Percentiles rank a stretch among this genome's conserved stretches.
Conservation (phyloP, 2,888 invertebrate species). For the Xestia sexstrigata region DNA sequence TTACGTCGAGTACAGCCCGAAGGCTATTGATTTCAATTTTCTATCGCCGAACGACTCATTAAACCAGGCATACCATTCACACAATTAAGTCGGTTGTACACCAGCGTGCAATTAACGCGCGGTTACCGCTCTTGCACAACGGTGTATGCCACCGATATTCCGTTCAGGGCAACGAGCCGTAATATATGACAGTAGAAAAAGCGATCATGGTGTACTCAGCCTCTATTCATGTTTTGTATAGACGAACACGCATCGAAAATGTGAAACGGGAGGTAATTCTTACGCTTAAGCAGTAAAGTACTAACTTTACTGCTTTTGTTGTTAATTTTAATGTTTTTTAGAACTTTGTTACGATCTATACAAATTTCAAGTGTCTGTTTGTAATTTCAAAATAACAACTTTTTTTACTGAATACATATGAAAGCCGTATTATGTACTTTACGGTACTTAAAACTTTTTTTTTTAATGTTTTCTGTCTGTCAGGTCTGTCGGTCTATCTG, state of each 20-base stretch:
- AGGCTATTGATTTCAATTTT: slow-evolving; percentile 49
- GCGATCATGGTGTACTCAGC: slow-evolving; percentile 58
- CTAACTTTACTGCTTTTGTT: not conserved
- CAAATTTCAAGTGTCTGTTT: too few species aligned
- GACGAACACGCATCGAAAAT: slow-evolving; percentile 16
- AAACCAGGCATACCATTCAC: slow-evolving; percentile 52
- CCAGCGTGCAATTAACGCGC: slow-evolving; percentile 64
- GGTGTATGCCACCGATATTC: slow-evolving; percentile 73
- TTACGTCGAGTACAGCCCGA: slow-evolving; percentile 39
- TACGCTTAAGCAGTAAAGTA: too few species aligned
- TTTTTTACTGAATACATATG: too few species aligned
- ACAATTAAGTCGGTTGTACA: slow-evolving; percentile 62
- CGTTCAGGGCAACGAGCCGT: slow-evolving; percentile 74
- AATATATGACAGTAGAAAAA: slow-evolving; percentile 68
- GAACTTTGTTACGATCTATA: not conserved
- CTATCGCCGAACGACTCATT: slow-evolving; percentile 54
- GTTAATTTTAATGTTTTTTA: slow-evolving; percentile 1
- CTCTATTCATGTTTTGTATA: slow-evolving; percentile 44
- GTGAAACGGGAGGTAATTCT: slow-evolving; percentile 6
- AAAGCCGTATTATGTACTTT: too few species aligned
- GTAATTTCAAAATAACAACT: too few species aligned
- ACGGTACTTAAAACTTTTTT: too few species aligned
- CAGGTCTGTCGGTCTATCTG: too few species aligned
- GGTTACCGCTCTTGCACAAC: slow-evolving; percentile 76
- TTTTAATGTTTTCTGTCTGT: too few species aligned